phyloP scores from a whole-genome alignment of 2,113 vertebrate genomes.

The Osmerus eperlanus region DNA sequence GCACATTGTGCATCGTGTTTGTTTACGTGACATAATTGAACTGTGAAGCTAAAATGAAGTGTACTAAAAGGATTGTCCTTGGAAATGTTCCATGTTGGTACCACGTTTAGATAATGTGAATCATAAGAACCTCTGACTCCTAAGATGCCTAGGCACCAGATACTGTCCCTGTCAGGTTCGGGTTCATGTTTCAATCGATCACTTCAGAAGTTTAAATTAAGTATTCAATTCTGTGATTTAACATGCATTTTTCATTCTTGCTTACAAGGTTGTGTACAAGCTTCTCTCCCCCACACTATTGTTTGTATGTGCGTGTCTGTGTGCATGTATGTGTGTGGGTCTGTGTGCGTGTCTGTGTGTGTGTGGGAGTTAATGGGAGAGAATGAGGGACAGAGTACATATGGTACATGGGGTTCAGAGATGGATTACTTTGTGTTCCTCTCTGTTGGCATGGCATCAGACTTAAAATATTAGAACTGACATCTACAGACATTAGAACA shows the following conservation, averaged over 20 bases:
- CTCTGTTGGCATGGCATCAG: background rate
- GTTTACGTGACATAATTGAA: background rate
- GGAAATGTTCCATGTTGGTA: no score
- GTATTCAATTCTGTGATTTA: no score
- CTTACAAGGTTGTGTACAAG: no score
- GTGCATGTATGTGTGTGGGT: constrained; percentile 21
- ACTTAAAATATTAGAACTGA: background rate
- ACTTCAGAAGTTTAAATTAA: no score
- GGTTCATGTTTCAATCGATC: no score
- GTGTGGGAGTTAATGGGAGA: background rate
- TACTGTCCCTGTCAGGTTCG: no score
- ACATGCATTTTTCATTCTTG: no score
- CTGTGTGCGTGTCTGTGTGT: constrained; percentile 3
- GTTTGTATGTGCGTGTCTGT: constrained; percentile 6
- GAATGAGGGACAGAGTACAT: no score
- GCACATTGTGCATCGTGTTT: background rate
- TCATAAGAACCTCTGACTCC: no score
- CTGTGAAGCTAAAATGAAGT: background rate
- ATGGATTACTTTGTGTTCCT: background rate
- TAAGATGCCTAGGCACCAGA: no score
- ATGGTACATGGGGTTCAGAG: background rate
- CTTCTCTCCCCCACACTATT: no score
- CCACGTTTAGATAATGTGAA: background rate
- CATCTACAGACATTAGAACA: constrained; percentile 9
- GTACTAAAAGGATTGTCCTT: no score